phyloP scores from a whole-genome alignment of 2,113 vertebrate genomes.

The Miniopterus natalensis region DNA sequence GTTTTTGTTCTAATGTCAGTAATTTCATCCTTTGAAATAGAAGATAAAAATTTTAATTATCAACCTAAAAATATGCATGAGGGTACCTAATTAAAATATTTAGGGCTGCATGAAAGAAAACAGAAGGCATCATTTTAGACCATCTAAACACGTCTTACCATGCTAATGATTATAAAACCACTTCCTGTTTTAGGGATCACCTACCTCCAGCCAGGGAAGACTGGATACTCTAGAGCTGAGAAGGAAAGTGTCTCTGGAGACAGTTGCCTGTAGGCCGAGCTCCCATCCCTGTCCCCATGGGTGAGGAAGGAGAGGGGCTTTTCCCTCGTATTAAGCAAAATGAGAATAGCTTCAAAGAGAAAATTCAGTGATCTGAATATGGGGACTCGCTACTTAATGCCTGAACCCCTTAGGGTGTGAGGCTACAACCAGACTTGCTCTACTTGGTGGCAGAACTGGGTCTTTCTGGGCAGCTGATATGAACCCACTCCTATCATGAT shows the following conservation, averaged over 20 bases:
- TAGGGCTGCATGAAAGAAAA: background rate
- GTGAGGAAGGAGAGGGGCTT: background rate
- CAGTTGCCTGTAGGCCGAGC: background rate
- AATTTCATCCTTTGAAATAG: slow-evolving; percentile 23
- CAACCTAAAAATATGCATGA: background rate
- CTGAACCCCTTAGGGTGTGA: background rate
- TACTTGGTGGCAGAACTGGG: background rate
- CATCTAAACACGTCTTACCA: background rate
- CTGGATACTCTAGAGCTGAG: background rate
- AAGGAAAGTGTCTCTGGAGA: background rate
- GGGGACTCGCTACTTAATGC: background rate
- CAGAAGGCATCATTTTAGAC: background rate
- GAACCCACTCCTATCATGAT: background rate
- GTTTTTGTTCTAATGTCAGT: slow-evolving; percentile 47
- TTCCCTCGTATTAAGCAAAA: background rate
- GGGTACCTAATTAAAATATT: background rate
- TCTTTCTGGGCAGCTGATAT: background rate
- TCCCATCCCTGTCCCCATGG: background rate
- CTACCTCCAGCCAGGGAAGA: background rate
- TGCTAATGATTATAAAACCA: background rate
- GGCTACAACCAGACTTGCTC: background rate
- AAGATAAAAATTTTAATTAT: slow-evolving; percentile 23
- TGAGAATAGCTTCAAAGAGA: slow-evolving; percentile 1
- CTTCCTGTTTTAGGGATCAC: background rate
- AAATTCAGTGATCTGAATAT: background rate